Evolutionary conservation across 1,140 invertebrate genomes (phyloP), one percentile per base, ranked within the genome.

Genomic region (Macrotrachela quadricornifera): DNA sequence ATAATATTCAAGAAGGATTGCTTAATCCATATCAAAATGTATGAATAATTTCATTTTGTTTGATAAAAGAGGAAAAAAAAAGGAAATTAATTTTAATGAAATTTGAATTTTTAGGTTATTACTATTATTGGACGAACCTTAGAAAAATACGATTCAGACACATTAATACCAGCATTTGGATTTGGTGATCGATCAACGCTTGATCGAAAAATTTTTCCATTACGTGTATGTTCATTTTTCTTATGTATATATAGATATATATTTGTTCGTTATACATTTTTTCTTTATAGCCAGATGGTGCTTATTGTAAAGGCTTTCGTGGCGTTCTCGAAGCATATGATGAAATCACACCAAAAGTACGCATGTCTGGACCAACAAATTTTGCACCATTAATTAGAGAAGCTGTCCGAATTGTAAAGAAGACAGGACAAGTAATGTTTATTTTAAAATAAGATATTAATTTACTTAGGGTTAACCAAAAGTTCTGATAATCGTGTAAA

Each of bases 381-480:
- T 74, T 73, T 60, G 71, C 70, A 10, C 73, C 73, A 2, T 57
- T 74, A 15, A 74, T 74, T 54, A 57, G 66, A 49, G 67, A 70
- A 58, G 66, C 72, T 9, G 67, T 74, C 43, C 61, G 71, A 52
- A 71, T 73, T 47, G 70, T 71, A 16, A 64, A 69, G 58, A 46
- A 52, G 42, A 58, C 58, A 12, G 53, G 59, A 55, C 61, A 64
- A 50, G 63, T 65, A 45, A 47, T 60, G 55, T 13, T 11, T 12
- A 10, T 10, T 12, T 66, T 67, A 49, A 61, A 57, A 51, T 36
- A 36, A n/a, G n/a, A n/a, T n/a, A n/a, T n/a, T n/a, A n/a, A n/a
- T n/a, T n/a, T n/a, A n/a, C n/a, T n/a, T n/a, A n/a, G n/a, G n/a
- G n/a, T n/a, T n/a, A n/a, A n/a, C n/a, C n/a, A n/a, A n/a, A n/a